A percentile compares a stretch with the other conserved stretches of the same genome.
Conservation (phyloP, 1,140 invertebrate species). For the Drosophila nasuta region DNA sequence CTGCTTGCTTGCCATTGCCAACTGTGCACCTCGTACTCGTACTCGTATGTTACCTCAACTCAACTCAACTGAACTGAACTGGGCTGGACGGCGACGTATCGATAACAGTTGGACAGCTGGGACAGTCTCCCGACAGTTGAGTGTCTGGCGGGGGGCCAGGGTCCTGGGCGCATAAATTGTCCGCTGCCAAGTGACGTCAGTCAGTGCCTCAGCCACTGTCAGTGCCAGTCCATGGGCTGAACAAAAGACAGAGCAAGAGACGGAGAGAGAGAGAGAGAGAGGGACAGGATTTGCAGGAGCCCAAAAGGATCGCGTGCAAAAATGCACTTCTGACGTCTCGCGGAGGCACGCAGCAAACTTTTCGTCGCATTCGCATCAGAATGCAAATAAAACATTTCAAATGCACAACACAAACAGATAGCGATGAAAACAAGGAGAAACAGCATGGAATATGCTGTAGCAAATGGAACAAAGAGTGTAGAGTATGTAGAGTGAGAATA, state of each 20-base stretch:
- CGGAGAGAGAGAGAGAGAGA: neutral
- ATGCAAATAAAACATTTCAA: slow-evolving; percentile 83
- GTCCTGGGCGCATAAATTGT: slow-evolving; percentile 77
- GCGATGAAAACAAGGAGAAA: neutral
- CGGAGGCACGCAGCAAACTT: slow-evolving; percentile 52
- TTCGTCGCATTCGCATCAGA: slow-evolving; percentile 77
- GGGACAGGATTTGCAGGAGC: slow-evolving; percentile 62
- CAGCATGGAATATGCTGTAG: neutral
- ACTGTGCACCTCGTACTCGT: slow-evolving; percentile 4
- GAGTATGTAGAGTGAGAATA: neutral
- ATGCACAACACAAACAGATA: slow-evolving; percentile 49
- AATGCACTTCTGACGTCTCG: slow-evolving; percentile 70
- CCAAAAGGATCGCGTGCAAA: slow-evolving; percentile 77
- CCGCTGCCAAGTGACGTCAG: slow-evolving; percentile 80
- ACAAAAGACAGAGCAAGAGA: too few species aligned
- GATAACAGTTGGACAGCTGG: slow-evolving; percentile 44
- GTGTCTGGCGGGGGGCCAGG: slow-evolving; percentile 24
- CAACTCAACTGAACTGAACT: neutral
- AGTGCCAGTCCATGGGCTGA: slow-evolving; percentile 28
- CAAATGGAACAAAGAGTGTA: neutral
- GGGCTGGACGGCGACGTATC: slow-evolving; percentile 37
- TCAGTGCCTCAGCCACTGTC: slow-evolving; percentile 71
- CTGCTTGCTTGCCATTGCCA: neutral
- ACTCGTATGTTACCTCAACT: slow-evolving; percentile 9
- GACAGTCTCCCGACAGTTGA: slow-evolving; percentile 10